Evolutionary conservation across 2,888 invertebrate genomes (phyloP), one percentile per base, ranked within the genome.

Genomic region (Drosophila maculinotata): DNA sequence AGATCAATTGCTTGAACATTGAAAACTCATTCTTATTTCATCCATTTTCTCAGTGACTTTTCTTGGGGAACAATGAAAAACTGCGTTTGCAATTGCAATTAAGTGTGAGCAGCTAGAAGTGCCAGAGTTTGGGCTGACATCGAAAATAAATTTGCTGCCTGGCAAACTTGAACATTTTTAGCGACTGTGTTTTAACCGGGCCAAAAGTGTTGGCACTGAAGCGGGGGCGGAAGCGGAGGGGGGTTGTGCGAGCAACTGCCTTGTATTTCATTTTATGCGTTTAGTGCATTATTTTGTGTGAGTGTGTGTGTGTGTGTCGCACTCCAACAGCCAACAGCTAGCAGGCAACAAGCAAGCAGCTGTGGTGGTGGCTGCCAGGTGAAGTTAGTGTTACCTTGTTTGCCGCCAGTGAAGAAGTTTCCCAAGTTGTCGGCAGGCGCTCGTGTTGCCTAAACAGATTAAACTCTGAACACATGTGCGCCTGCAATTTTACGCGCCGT

Each of bases 371-470:
- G 59, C 74, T 87, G 87, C 72, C 87, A 79, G 85, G 59, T 52
- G 67, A 81, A 87, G 85, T 87, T 84, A 87, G 82, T 75, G 81
- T 85, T 81, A 78, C 79, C 87, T 81, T 77, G 81, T 73, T 80
- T 77, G 78, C 65, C 74, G 58, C 64, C 64, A 62, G 38, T 33
- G 45, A 36, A 76, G 69, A 80, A 79, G 80, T 86, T 79, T 82
- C 54, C 52, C 74, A 83, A 76, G 77, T 77, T 73, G 76, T 81
- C 68, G 85, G 85, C 85, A 68, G 82, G 57, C 72, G 79, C 65
- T 70, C 76, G 69, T 85, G 81, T 81, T 81, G 85, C 87, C 81
- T 84, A 81, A 81, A 87, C 81, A 87, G 81, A 87, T 81, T 81
- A 81, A 81, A 69, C 87, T 74, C 82, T 53, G 64, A 81, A 87